Evolutionary conservation across 2,113 vertebrate species (phyloP).

Genomic region (Cheirogaleus medius): DNA sequence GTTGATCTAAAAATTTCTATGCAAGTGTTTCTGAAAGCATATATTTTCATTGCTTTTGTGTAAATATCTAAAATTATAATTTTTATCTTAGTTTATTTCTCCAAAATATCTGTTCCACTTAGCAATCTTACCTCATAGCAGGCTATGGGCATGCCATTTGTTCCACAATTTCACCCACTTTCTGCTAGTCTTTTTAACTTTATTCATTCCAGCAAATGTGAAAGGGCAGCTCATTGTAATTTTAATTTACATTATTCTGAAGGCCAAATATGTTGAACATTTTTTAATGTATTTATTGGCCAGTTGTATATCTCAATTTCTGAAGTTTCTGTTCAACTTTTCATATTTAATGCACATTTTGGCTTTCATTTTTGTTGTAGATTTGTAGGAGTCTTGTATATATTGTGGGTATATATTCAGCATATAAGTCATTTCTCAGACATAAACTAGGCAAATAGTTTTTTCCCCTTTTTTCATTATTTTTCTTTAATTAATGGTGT

Average conservation of each 20-base stretch:
- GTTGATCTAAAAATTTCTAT: not conserved
- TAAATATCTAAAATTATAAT: not conserved
- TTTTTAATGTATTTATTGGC: not conserved
- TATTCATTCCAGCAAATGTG: not conserved
- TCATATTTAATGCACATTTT: not conserved
- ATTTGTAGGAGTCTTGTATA: not conserved
- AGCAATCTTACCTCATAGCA: not conserved
- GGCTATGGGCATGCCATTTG: not conserved
- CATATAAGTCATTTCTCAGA: not conserved
- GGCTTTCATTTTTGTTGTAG: not conserved
- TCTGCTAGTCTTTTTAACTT: not conserved
- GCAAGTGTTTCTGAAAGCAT: not conserved
- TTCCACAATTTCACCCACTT: not conserved
- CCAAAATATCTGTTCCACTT: not conserved
- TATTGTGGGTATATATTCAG: not conserved
- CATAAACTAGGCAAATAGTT: not conserved
- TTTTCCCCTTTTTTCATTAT: not conserved
- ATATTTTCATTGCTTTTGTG: not conserved
- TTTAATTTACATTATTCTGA: not conserved
- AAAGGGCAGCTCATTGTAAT: not conserved
- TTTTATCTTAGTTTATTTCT: not conserved
- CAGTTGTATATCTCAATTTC: not conserved
- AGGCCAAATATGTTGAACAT: not conserved
- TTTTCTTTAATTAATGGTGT: not conserved
- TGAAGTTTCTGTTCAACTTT: not conserved